A percentile compares a stretch with the other conserved stretches of the same genome.
Evolutionary conservation across 2,797 vertebrate species (phyloP).

Genomic region (Mormyrops attenuatus): DNA sequence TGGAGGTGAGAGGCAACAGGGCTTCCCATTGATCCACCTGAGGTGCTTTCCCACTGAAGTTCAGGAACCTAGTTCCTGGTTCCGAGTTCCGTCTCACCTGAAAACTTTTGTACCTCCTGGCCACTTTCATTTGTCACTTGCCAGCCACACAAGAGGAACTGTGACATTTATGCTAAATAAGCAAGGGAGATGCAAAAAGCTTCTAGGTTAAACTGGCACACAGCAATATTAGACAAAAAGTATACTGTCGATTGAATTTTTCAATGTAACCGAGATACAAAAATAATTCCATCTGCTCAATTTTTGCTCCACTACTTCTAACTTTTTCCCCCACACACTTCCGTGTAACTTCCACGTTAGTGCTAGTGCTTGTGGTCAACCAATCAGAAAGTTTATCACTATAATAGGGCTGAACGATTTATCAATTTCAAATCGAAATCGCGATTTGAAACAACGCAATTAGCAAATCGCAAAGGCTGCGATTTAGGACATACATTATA

Average conservation of each 20-base stretch:
- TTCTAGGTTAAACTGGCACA: background rate
- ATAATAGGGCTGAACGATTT: background rate
- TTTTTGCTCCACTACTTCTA: background rate
- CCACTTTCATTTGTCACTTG: background rate
- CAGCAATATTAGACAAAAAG: background rate
- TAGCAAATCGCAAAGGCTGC: too few relatives aligned
- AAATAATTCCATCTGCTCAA: background rate
- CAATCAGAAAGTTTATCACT: background rate
- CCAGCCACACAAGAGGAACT: background rate
- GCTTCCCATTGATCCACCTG: background rate
- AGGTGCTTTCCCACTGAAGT: background rate
- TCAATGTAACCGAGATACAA: background rate
- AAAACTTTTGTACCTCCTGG: background rate
- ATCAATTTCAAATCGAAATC: too few relatives aligned
- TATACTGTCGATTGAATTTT: background rate
- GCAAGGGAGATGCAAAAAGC: background rate
- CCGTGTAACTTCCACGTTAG: background rate
- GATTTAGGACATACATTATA: too few relatives aligned
- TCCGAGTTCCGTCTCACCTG: background rate
- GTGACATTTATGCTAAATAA: background rate
- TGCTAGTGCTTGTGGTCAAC: background rate
- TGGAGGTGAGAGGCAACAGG: background rate
- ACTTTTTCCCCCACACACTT: background rate
- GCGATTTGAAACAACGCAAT: too few relatives aligned
- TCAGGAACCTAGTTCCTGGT: background rate